phyloP scores from a whole-genome alignment of 2,888 invertebrate genomes.

The Drosophila macrothrix region DNA sequence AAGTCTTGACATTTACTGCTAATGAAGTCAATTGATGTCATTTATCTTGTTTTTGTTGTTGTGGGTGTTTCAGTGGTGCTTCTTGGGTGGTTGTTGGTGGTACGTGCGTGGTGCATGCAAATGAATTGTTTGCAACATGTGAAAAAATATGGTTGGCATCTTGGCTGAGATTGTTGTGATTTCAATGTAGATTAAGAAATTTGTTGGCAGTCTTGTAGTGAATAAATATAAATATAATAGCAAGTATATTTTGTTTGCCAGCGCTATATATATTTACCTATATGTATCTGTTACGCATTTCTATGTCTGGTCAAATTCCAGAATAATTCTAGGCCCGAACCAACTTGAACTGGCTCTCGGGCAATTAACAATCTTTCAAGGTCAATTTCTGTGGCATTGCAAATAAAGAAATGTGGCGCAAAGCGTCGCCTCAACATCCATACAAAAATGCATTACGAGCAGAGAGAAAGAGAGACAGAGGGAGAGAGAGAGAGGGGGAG shows the following conservation, averaged over 20 bases:
- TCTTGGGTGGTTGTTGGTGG: conserved; percentile 2
- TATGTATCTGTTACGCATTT: background rate
- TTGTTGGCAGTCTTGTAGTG: background rate
- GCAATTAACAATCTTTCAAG: conserved; percentile 66
- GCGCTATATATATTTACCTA: background rate
- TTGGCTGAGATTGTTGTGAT: conserved; percentile 20
- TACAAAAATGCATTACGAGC: conserved; percentile 38
- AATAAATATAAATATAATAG: background rate
- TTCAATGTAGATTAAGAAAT: background rate
- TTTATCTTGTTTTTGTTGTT: conserved; percentile 70
- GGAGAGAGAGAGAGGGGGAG: background rate
- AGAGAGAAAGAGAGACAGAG: background rate
- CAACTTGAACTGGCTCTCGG: conserved; percentile 8
- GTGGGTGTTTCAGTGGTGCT: conserved; percentile 12
- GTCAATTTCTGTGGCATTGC: conserved; percentile 62
- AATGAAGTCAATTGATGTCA: conserved; percentile 84
- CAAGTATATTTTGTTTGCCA: background rate
- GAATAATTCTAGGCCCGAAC: background rate
- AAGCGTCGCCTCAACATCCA: conserved; percentile 56
- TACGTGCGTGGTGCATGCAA: conserved; percentile 21
- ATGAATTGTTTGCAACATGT: conserved; percentile 35
- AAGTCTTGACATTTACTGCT: conserved; percentile 78
- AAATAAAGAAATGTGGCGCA: conserved; percentile 51
- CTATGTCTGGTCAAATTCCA: background rate
- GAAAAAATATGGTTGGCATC: conserved; percentile 30